Evolutionary conservation across 37 sponge, comb jelly and placozoan genomes (phyloP), one percentile per base, ranked within the genome.

Genomic region (Axinella damicornis): DNA sequence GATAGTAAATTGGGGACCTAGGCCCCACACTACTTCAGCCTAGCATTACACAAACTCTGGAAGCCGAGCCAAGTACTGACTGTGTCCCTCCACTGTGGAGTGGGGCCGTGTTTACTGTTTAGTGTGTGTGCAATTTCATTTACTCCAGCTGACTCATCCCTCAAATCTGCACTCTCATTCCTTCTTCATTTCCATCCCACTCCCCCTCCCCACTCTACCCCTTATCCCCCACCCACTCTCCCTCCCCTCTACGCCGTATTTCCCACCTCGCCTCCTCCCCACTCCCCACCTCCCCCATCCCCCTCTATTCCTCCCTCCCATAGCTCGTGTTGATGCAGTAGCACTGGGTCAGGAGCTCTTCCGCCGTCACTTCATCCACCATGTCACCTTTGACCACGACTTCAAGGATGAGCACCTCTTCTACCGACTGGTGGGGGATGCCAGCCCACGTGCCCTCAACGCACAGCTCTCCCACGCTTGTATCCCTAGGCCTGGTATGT

Each of bases 351-450:
- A 67, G 25, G 93, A 97, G 68, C 82, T 97, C 1, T 41, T 85
- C 0, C 27, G 56, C 12, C 80, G 88, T 31, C 85, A 92, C 46
- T 97, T 97, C 65, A 72, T 94, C 37, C 95, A 95, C 46, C 98
- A 94, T 65, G 91, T 97, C 36, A 90, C 95, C 32, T 90, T 93
- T 73, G 98, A 97, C 60, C 93, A 92, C 65, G 83, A 92, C 37
- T 97, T 97, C 81, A 92, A 95, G 60, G 93, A 95, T 60, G 88
- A 87, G 25, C 40, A 79, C 24, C 57, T 87, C 17, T 95, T 92
- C 39, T 97, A 95, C 59, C 90, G 95, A 17, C 83, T 97, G 32
- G 74, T 97, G 34, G 95, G 89, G 5, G 95, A 97, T 35, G 89
- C 66, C 38, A 70, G 83, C 28, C 21, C 76, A 0, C 65, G 74